A percentile compares a stretch with the other conserved stretches of the same genome.
Conservation (phyloP, 1,140 invertebrate genomes). For the Drosophila jambulina region DNA sequence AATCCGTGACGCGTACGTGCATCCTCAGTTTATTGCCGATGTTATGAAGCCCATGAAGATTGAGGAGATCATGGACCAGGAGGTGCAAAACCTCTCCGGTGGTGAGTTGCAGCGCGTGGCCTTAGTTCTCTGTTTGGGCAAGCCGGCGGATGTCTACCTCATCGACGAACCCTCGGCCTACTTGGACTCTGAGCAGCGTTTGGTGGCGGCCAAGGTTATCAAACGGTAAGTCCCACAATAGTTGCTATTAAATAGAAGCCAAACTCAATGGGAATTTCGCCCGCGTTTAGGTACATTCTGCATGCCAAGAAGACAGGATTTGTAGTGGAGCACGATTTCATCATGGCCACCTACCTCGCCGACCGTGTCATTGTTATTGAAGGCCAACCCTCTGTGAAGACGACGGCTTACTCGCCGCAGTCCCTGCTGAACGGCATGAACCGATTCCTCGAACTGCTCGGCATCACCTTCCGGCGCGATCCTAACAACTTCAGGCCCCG, state of each 20-base stretch:
- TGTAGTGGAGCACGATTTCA: constrained; percentile 99
- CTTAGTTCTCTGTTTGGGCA: constrained; percentile 97
- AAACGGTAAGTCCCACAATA: constrained; percentile 89
- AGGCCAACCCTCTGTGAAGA: constrained; percentile 94
- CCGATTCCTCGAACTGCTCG: constrained; percentile 97
- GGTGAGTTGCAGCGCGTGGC: constrained; percentile 99
- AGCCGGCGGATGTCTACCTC: constrained; percentile 99
- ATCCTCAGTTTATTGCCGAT: constrained; percentile 99
- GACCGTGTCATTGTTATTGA: constrained; percentile 99
- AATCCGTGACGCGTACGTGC: constrained; percentile 98
- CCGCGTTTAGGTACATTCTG: constrained; percentile 94
- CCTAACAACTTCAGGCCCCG: constrained; percentile 99
- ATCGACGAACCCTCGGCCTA: constrained; percentile 99
- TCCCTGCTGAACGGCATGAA: constrained; percentile 99
- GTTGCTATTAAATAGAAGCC: neutral
- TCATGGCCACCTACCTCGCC: constrained; percentile 99
- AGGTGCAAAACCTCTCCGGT: constrained; percentile 99
- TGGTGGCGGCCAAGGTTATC: constrained; percentile 99
- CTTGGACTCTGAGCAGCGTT: constrained; percentile 99
- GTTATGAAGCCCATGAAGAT: constrained; percentile 99
- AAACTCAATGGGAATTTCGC: neutral
- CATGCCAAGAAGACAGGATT: constrained; percentile 99
- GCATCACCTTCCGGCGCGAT: constrained; percentile 99
- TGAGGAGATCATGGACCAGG: constrained; percentile 99
- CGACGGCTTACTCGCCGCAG: constrained; percentile 96